Conservation (phyloP, 2,888 invertebrate species). For the Patella depressa region DNA sequence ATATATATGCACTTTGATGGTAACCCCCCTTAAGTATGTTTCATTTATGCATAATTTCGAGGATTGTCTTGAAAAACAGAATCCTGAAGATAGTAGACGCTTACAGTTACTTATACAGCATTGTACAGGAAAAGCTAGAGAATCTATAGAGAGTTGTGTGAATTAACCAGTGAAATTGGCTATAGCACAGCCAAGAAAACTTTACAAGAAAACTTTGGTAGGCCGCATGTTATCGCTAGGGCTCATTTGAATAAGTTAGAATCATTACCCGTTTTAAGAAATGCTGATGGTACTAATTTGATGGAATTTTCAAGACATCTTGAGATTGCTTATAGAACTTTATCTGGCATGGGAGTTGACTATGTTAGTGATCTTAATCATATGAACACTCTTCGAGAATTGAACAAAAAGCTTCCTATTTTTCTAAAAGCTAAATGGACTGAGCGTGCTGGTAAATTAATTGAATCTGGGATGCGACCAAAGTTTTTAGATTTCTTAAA, state of each 20-base stretch:
- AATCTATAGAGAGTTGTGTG: neutral
- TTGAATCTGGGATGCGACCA: no score
- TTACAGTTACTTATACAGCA: neutral
- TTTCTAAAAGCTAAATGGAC: neutral
- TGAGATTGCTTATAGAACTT: neutral
- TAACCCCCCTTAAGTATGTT: neutral
- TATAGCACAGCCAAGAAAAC: neutral
- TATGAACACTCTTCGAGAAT: neutral
- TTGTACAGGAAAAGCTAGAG: neutral
- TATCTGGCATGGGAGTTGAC: neutral
- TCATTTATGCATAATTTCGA: neutral
- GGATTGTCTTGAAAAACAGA: neutral
- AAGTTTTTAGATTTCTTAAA: no score
- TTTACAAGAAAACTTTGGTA: neutral
- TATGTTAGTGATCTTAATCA: neutral
- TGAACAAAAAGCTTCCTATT: neutral
- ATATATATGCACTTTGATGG: neutral
- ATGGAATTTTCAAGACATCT: neutral
- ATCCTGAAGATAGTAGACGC: neutral
- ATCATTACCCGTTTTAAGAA: neutral
- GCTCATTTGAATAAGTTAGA: neutral
- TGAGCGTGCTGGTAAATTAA: neutral
- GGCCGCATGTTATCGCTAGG: neutral
- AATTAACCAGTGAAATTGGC: neutral
- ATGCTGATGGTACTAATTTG: neutral